These are phyloP conservation scores for Caprella mutica DNA, from an alignment of 2,888 invertebrate genomes.

Conservation along the genomic window DNA sequence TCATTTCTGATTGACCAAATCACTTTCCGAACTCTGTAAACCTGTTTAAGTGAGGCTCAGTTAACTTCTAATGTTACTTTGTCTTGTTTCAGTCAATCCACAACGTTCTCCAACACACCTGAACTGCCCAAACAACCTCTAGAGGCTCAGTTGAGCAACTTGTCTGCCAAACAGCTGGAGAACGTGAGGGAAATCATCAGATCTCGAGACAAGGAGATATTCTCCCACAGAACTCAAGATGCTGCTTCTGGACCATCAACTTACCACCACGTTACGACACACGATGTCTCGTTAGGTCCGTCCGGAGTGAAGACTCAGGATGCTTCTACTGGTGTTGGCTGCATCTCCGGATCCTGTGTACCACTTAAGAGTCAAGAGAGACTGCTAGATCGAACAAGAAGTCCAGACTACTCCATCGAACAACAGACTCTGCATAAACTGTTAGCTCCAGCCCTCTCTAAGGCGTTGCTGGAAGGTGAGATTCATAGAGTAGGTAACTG, in stretches of 20 bases:
- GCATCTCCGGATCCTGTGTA: constrained; percentile 7
- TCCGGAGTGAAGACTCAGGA: constrained; percentile 8
- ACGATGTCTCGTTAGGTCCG: constrained; percentile 5
- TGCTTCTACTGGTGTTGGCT: background rate
- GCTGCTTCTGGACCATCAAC: background rate
- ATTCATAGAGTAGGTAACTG: too few relatives aligned
- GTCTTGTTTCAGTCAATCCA: constrained; percentile 16
- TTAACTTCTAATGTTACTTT: too few relatives aligned
- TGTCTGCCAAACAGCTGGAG: background rate
- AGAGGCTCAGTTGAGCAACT: background rate
- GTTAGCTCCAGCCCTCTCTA: constrained; percentile 33
- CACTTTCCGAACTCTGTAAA: too few relatives aligned
- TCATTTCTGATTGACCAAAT: too few relatives aligned
- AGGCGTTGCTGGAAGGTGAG: constrained; percentile 33
- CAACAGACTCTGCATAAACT: constrained; percentile 31
- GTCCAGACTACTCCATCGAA: constrained; percentile 21
- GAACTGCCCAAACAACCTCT: background rate
- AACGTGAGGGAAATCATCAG: constrained; percentile 12
- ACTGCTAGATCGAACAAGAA: constrained; percentile 15
- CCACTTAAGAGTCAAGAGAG: constrained; percentile 20
- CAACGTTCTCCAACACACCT: constrained; percentile 8
- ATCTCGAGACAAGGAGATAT: background rate
- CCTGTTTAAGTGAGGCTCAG: too few relatives aligned
- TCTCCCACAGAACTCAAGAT: background rate
- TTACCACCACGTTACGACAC: background rate